Conservation (phyloP, 1,140 invertebrate genomes). For the Pomacea maculata region DNA sequence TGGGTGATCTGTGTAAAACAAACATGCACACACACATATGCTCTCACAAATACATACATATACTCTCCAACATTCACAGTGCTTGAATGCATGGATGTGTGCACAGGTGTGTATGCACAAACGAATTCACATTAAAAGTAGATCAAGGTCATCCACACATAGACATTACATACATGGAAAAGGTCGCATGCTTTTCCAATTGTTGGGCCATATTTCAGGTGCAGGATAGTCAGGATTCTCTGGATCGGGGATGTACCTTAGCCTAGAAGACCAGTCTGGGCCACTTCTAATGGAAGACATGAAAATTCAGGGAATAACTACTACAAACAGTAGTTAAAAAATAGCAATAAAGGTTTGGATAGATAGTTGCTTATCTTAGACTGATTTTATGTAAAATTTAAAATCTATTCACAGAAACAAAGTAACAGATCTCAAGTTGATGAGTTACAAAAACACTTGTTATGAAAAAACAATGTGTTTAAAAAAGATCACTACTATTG, state of each 20-base stretch:
- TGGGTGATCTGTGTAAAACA: neutral
- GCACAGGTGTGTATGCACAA: too few species aligned
- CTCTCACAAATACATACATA: neutral
- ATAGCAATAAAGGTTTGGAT: neutral
- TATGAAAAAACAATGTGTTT: neutral
- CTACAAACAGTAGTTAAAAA: neutral
- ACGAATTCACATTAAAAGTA: too few species aligned
- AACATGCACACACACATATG: constrained; percentile 9
- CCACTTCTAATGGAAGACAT: constrained; percentile 36
- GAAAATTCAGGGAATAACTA: neutral
- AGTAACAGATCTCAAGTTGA: neutral
- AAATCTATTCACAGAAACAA: neutral
- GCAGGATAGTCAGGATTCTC: constrained; percentile 53
- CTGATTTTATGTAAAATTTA: neutral
- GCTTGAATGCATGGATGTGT: neutral
- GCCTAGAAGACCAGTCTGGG: constrained; percentile 56
- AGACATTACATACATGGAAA: constrained; percentile 50
- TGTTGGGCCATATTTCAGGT: constrained; percentile 55
- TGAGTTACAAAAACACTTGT: neutral
- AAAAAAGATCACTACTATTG: neutral
- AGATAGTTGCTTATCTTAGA: neutral
- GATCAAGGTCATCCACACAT: too few species aligned
- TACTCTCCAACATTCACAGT: constrained; percentile 7
- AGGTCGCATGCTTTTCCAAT: constrained; percentile 56
- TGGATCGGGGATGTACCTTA: constrained; percentile 51